Conservation (phyloP, 2,797 vertebrate species). For the Dicrostonyx torquatus region DNA sequence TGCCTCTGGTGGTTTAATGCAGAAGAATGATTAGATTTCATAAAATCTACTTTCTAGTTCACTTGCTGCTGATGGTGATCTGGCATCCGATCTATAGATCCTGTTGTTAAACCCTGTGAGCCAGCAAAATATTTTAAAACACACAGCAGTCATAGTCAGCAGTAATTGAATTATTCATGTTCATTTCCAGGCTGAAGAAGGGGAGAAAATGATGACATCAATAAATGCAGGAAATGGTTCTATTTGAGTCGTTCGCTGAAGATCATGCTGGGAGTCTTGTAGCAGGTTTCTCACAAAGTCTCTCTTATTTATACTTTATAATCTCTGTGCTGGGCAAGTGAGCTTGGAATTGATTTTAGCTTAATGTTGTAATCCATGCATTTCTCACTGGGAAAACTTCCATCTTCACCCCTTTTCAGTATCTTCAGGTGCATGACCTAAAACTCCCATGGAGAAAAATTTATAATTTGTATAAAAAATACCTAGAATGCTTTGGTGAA, state of each 20-base stretch:
- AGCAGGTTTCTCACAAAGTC: neutral
- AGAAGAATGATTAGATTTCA: neutral
- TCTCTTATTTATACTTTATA: neutral
- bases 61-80: neutral
- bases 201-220: neutral
- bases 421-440: neutral
- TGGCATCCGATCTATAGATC: neutral
- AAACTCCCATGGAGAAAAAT: neutral
- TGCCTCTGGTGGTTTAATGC: neutral
- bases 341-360: neutral
- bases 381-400: neutral
- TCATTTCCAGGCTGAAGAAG: neutral
- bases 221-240: neutral
- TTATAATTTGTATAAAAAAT: neutral
- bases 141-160: neutral
- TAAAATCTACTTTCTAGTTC: neutral
- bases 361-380: neutral
- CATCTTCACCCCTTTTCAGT: neutral
- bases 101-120: neutral
- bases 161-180: slow-evolving; percentile 51
- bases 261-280: neutral
- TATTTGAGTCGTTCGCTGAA: slow-evolving; percentile 23
- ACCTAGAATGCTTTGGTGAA: neutral
- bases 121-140: slow-evolving; percentile 43
- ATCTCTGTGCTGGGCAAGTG: neutral